Base-by-base conservation (phyloP, 1,140 invertebrate species). In the Pachypeltis micranthus region DNA sequence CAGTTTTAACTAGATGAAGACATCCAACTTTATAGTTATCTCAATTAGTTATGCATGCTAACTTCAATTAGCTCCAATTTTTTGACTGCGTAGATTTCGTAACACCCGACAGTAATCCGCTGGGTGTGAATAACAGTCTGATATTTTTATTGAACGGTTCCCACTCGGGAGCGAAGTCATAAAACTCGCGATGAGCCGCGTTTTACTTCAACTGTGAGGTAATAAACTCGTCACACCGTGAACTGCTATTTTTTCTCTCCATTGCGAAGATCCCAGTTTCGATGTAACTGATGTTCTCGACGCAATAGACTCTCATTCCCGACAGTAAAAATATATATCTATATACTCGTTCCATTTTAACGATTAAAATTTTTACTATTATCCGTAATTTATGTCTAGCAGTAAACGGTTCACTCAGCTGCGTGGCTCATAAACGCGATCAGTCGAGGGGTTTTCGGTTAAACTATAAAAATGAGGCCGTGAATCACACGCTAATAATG, bases 281-380 rank as follows among this genome's bases (percentile, higher is more conserved):
- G 34, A 39, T n/a, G 34, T 39, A 39, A 39, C 34, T 39, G 34
- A 39, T n/a, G 34, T 39, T 39, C 34, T 39, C 34, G n/a, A 51
- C 4, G 47, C 21, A 51, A 51, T 51, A 21, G 4, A 51, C 47
- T 10, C 47, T 10, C 47, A 51, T 51, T 51, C 47, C 23, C 47
- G n/a, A 51, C 47, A 51, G 10, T 51, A 51, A 51, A 51, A 51
- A 51, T 16, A 10, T 51, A 51, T 51, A 51, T 51, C n/a, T n/a
- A n/a, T n/a, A n/a, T n/a, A n/a, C n/a, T n/a, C n/a, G 47, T 10
- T 10, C 34, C 34, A n/a, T 39, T 39, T 39, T n/a, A 21, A 21
- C 12, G 47, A 51, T 51, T 51, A 51, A 51, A 51, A 51, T 51
- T 51, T 51, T 51, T 51, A 51, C 7, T 51, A 51, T 51, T 51